phyloP scores from a whole-genome alignment of 2,113 vertebrate species.

The Cavia porcellus region DNA sequence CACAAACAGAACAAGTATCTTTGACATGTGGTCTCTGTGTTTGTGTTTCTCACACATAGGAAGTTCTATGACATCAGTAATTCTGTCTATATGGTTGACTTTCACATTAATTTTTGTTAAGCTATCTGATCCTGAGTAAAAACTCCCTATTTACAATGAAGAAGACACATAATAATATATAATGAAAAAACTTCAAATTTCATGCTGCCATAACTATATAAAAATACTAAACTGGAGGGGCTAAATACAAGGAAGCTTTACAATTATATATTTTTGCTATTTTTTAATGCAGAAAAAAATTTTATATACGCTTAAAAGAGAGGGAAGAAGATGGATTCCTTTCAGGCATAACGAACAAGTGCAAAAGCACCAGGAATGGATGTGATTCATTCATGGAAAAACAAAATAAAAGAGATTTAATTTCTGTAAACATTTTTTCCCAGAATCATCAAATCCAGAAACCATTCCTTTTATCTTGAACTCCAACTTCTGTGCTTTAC shows the following conservation, averaged over 20 bases:
- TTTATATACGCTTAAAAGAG: neutral
- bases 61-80: neutral
- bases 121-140: neutral
- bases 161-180: neutral
- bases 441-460: neutral
- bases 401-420: neutral
- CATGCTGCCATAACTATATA: neutral
- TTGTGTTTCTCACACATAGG: neutral
- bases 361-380: neutral
- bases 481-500: neutral
- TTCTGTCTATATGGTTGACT: neutral
- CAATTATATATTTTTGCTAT: neutral
- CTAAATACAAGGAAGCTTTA: neutral
- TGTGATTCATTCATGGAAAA: neutral
- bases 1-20: neutral
- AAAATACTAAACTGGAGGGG: neutral
- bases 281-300: neutral
- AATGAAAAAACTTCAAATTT: neutral
- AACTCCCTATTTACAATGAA: neutral
- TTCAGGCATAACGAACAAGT: neutral
- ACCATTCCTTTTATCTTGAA: neutral
- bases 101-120: neutral
- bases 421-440: neutral
- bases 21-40: neutral
- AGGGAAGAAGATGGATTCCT: neutral